A percentile compares a stretch with the other conserved stretches of the same genome.
Evolutionary conservation across 2,113 vertebrate genomes (phyloP).

Genomic region (Aspidoscelis tigris): DNA sequence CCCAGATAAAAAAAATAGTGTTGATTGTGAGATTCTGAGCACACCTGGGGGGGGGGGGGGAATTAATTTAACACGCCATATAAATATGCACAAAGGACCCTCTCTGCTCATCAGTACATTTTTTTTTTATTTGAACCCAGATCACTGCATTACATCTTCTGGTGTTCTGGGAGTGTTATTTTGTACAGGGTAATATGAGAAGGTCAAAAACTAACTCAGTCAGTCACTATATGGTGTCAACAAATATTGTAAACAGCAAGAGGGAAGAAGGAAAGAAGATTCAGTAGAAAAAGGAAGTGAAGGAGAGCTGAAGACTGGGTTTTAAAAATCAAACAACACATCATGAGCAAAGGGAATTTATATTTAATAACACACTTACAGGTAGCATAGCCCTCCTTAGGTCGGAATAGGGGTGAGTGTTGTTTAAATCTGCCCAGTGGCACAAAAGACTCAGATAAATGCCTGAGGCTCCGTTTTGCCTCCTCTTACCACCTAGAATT

Average conservation of each 20-base stretch:
- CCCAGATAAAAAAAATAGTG: conserved; percentile 36
- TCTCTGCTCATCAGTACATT: background rate
- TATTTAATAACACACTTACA: too few species aligned
- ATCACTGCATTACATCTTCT: background rate
- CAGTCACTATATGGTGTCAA: background rate
- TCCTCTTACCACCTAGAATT: too few species aligned
- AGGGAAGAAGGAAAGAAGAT: background rate
- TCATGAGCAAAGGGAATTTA: too few species aligned
- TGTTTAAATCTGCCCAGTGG: too few species aligned
- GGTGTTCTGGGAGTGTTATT: background rate
- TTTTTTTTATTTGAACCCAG: background rate
- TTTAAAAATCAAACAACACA: background rate
- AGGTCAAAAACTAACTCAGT: background rate
- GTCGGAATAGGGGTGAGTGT: background rate
- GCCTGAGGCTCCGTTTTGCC: too few species aligned
- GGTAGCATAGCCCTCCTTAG: background rate
- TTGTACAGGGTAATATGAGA: background rate
- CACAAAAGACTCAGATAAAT: too few species aligned
- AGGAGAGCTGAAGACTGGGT: background rate
- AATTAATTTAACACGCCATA: background rate
- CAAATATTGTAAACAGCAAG: background rate
- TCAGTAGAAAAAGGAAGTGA: background rate
- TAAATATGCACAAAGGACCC: background rate
- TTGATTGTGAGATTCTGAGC: background rate
- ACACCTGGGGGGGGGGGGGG: background rate